Conservation (phyloP, 1,140 invertebrate species). For the Aphidius gifuensis region DNA sequence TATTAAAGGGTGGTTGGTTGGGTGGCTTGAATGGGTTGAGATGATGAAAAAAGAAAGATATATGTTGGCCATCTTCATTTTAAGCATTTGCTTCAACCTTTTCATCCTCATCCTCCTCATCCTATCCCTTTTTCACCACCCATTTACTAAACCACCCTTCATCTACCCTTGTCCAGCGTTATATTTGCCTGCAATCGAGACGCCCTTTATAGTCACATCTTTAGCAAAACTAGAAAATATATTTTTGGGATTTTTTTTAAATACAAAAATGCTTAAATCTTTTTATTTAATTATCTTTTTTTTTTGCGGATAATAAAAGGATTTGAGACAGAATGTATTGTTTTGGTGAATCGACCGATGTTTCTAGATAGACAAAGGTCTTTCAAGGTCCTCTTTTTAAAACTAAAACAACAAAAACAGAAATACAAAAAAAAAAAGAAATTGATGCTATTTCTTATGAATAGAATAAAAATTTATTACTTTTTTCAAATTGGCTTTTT, state of each 20-base stretch:
- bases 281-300: too few species aligned
- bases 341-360: conserved; percentile 20
- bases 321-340: conserved; percentile 14
- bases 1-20: conserved; percentile 15
- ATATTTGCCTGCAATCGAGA: conserved; percentile 50
- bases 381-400: conserved; percentile 14
- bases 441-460: not conserved
- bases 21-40: conserved; percentile 17
- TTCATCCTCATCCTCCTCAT: conserved; percentile 29
- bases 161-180: conserved; percentile 49
- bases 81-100: conserved; percentile 40
- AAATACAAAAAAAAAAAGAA: too few species aligned
- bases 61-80: conserved; percentile 50
- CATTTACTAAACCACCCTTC: conserved; percentile 56
- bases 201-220: conserved; percentile 27
- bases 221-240: not conserved
- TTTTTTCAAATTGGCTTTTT: not conserved
- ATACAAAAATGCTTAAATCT: too few species aligned
- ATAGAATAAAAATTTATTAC: too few species aligned
- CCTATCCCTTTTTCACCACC: conserved; percentile 37
- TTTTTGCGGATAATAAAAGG: not conserved
- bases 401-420: too few species aligned
- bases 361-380: conserved; percentile 14
- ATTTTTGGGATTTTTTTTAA: too few species aligned
- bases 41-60: too few species aligned